A percentile compares a stretch with the other conserved stretches of the same genome.
phyloP scores from a whole-genome alignment of 2,797 vertebrate genomes.

The Clarias pachynema region DNA sequence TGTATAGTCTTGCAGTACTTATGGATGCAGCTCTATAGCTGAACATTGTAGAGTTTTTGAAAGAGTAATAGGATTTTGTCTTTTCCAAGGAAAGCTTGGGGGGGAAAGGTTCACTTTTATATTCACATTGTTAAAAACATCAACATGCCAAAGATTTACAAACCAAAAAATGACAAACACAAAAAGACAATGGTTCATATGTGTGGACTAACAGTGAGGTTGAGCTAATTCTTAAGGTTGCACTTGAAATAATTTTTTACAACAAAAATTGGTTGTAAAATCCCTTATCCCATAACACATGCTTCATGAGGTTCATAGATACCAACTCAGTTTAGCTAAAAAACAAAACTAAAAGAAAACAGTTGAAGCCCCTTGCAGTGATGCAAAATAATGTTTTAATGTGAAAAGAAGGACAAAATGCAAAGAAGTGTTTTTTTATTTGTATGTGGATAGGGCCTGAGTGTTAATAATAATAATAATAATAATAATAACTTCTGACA shows the following conservation, averaged over 20 bases:
- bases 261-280: neutral
- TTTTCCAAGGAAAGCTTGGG: neutral
- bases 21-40: neutral
- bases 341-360: neutral
- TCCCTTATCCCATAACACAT: neutral
- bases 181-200: neutral
- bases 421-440: neutral
- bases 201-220: neutral
- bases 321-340: too few relatives aligned
- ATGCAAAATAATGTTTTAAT: neutral
- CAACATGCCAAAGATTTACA: neutral
- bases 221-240: neutral
- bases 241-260: neutral
- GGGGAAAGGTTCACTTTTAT: neutral
- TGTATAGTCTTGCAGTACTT: neutral
- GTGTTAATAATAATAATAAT: neutral
- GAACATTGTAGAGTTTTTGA: neutral
- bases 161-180: neutral
- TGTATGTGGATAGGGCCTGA: neutral
- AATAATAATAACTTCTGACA: too few relatives aligned
- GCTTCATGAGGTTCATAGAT: neutral
- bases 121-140: neutral
- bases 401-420: neutral
- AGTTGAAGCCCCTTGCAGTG: neutral
- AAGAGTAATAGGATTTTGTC: neutral